Percentiles rank a stretch among this genome's conserved stretches.
Evolutionary conservation across 2,797 vertebrate genomes (phyloP).

Genomic region (Zenarchopterus dispar): DNA sequence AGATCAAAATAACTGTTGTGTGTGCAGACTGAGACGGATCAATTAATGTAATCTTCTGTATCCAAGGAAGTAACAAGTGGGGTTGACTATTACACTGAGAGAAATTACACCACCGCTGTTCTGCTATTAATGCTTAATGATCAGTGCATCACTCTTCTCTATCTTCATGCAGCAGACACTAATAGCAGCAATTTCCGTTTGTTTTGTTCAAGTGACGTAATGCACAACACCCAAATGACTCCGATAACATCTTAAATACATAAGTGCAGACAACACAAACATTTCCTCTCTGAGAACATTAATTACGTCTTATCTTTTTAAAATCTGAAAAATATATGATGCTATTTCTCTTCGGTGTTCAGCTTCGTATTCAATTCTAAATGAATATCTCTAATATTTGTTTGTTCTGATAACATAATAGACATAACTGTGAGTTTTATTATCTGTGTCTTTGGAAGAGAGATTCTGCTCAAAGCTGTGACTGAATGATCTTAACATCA

Average conservation of each 20-base stretch:
- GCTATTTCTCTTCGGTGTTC: not conserved
- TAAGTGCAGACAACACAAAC: slow-evolving; percentile 59
- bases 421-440: too few relatives aligned
- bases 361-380: not conserved
- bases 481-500: too few relatives aligned
- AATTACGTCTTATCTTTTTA: not conserved
- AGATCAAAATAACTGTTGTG: not conserved
- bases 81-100: too few relatives aligned
- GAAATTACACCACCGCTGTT: not conserved
- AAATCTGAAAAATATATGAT: not conserved
- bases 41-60: too few relatives aligned
- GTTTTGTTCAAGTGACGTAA: slow-evolving; percentile 66
- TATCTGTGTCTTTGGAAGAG: too few relatives aligned
- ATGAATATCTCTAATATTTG: not conserved
- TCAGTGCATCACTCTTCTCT: slow-evolving; percentile 33
- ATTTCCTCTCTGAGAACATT: slow-evolving; percentile 27
- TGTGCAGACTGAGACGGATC: too few relatives aligned
- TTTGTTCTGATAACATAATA: too few relatives aligned
- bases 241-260: slow-evolving; percentile 65
- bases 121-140: slow-evolving; percentile 28
- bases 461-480: too few relatives aligned
- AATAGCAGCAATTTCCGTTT: slow-evolving; percentile 70
- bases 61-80: too few relatives aligned
- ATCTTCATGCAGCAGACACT: slow-evolving; percentile 38
- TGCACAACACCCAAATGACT: slow-evolving; percentile 54